phyloP scores from a whole-genome alignment of 2,888 invertebrate genomes.

The Dysmachus trigonus region DNA sequence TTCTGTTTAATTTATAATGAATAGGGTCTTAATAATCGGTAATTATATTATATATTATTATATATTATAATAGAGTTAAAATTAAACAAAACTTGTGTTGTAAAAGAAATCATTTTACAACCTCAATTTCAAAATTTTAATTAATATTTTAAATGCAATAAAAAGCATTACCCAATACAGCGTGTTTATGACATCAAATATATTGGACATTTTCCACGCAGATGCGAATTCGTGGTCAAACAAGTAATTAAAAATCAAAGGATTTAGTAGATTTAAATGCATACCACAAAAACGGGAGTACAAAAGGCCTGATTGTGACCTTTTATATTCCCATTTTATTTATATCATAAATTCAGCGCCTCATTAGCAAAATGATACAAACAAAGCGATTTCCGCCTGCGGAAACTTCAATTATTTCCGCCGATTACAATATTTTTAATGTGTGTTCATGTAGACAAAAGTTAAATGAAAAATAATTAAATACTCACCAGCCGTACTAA shows the following conservation, averaged over 20 bases:
- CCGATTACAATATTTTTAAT: neutral
- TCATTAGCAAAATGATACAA: neutral
- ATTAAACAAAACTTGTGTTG: too few relatives aligned
- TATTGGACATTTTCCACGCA: neutral
- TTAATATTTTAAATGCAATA: too few relatives aligned
- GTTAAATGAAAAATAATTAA: neutral
- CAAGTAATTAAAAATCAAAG: neutral
- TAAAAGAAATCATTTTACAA: too few relatives aligned
- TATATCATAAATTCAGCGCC: neutral
- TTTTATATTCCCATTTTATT: neutral
- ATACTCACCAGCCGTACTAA: constrained; percentile 89
- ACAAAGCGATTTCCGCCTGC: neutral
- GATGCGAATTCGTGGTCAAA: neutral
- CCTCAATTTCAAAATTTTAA: too few relatives aligned
- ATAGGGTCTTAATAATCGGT: too few relatives aligned
- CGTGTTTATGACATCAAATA: too few relatives aligned
- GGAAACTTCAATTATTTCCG: neutral
- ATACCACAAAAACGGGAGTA: neutral
- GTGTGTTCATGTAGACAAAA: neutral
- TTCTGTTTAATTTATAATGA: too few relatives aligned
- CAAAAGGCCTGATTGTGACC: neutral
- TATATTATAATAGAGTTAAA: too few relatives aligned
- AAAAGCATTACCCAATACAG: too few relatives aligned
- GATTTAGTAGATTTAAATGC: neutral
- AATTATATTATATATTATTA: too few relatives aligned